Conservation (phyloP, 2,113 vertebrate genomes). For the Numenius arquata region DNA sequence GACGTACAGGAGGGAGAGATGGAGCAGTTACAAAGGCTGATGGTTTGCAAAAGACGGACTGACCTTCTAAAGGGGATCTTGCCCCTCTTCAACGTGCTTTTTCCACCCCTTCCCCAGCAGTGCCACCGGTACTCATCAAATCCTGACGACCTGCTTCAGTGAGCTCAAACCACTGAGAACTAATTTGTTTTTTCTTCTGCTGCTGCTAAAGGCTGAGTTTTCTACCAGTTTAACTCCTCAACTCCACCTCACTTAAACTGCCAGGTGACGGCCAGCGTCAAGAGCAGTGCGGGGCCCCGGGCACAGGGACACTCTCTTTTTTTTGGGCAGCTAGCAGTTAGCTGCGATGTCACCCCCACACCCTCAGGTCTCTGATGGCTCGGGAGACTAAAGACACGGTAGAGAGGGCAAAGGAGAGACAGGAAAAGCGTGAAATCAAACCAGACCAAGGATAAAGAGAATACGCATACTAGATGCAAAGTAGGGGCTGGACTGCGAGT, state of each 20-base stretch:
- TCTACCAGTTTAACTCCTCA: background rate
- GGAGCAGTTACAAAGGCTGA: background rate
- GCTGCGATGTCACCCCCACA: background rate
- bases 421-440: slow-evolving; percentile 33
- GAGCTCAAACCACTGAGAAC: background rate
- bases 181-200: background rate
- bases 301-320: background rate
- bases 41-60: no score
- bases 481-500: slow-evolving; percentile 37
- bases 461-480: slow-evolving; percentile 42
- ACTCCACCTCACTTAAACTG: background rate
- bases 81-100: background rate
- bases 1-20: background rate
- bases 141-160: background rate
- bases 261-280: background rate
- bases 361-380: background rate
- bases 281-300: background rate
- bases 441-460: slow-evolving; percentile 28
- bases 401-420: slow-evolving; percentile 30
- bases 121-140: background rate
- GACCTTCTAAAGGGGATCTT: background rate
- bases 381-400: background rate
- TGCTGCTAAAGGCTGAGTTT: background rate
- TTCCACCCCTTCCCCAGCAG: background rate
- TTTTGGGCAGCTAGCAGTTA: background rate